Percentiles rank a stretch among this genome's conserved stretches.
Conservation (phyloP, 2,113 vertebrate genomes). For the Galbula dea region DNA sequence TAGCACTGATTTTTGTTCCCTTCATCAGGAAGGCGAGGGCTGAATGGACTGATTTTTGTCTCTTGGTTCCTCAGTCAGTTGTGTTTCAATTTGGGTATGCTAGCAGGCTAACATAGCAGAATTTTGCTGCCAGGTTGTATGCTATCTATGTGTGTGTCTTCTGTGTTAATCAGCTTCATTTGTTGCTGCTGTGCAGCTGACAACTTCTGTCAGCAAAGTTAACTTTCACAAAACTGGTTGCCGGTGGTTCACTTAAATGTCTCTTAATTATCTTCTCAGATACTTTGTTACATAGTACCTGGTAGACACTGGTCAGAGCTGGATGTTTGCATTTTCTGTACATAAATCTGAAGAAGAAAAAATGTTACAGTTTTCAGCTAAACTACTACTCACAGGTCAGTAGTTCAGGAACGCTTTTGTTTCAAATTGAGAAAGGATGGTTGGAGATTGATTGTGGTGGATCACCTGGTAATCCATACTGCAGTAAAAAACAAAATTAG, state of each 20-base stretch:
- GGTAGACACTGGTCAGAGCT: neutral
- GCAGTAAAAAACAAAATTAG: neutral
- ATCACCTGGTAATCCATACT: neutral
- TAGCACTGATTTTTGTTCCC: neutral
- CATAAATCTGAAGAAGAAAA: neutral
- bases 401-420: neutral
- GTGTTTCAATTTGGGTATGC: neutral
- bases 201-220: fast-evolving
- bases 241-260: neutral
- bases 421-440: neutral
- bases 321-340: neutral
- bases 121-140: neutral
- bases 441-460: neutral
- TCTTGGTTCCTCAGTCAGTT: neutral
- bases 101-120: neutral
- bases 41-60: neutral
- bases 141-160: neutral
- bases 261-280: neutral
- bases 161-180: neutral
- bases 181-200: neutral
- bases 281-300: neutral
- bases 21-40: neutral
- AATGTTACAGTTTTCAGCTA: neutral
- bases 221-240: neutral
- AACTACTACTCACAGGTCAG: neutral